Evolutionary conservation across 2,888 invertebrate species (phyloP).

Genomic region (Phyllotreta striolata): DNA sequence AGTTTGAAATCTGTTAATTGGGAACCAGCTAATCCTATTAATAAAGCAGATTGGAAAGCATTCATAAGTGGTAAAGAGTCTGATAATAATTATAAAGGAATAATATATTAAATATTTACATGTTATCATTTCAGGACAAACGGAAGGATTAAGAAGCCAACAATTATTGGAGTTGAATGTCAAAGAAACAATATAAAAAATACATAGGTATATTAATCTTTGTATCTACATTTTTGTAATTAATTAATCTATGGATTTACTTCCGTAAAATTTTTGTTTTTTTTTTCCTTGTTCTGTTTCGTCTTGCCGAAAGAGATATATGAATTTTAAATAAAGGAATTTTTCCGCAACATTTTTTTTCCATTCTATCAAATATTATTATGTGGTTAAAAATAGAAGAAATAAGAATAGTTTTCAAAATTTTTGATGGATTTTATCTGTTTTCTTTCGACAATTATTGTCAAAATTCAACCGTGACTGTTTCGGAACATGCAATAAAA

Average conservation of each 20-base stretch:
- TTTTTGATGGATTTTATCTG: too few species aligned
- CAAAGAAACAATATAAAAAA: not conserved
- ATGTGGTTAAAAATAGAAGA: not conserved
- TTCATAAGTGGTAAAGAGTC: slow-evolving; percentile 5
- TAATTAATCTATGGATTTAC: too few species aligned
- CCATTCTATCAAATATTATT: too few species aligned
- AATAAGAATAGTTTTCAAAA: not conserved
- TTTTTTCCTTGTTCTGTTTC: too few species aligned
- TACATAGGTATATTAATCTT: too few species aligned
- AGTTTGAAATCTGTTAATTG: slow-evolving; percentile 62
- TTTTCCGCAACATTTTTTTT: too few species aligned
- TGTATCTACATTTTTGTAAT: too few species aligned
- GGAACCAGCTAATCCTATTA: slow-evolving; percentile 67
- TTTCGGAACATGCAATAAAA: not conserved
- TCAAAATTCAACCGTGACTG: slow-evolving; percentile 1
- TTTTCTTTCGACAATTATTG: not conserved
- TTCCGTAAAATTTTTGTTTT: too few species aligned
- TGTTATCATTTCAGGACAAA: slow-evolving; percentile 1
- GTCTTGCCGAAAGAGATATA: too few species aligned
- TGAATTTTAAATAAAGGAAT: too few species aligned
- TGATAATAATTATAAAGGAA: too few species aligned
- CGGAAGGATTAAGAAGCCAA: not conserved
- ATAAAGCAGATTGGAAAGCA: slow-evolving; percentile 51
- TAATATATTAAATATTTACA: slow-evolving; percentile 1
- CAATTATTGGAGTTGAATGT: slow-evolving; percentile 1